A percentile compares a stretch with the other conserved stretches of the same genome.
These are phyloP conservation scores for Nothobranchius furzeri DNA, from an alignment of 2,113 vertebrate genomes.

Conservation along the genomic window DNA sequence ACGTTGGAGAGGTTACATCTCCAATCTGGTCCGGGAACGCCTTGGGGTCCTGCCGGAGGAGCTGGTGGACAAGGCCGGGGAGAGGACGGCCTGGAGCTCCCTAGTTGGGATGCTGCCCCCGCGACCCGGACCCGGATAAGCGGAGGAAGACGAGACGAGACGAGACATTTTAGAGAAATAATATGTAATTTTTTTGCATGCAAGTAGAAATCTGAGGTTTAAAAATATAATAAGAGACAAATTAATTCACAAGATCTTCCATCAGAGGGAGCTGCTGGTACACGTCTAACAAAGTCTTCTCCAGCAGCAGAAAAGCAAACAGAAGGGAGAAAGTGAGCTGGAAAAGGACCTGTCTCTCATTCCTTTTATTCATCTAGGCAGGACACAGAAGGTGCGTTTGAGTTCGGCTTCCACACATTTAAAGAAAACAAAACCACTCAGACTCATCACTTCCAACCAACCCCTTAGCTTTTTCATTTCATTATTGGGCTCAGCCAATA, in stretches of 20 bases:
- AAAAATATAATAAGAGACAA: neutral
- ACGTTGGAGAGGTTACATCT: too few species aligned
- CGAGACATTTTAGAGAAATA: neutral
- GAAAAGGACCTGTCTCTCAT: neutral
- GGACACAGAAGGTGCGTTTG: neutral
- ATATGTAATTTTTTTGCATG: neutral
- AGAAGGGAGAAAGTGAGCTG: neutral
- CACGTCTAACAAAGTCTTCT: neutral
- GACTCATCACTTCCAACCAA: slow-evolving; percentile 15
- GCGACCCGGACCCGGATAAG: too few species aligned
- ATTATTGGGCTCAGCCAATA: neutral
- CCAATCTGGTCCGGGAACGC: too few species aligned
- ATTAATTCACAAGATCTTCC: slow-evolving; percentile 9
- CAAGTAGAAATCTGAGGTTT: neutral
- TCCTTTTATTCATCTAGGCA: neutral
- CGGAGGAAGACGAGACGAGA: too few species aligned
- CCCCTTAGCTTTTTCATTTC: slow-evolving; percentile 18
- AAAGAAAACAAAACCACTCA: too few species aligned
- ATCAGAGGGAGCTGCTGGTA: slow-evolving; percentile 53
- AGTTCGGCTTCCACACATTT: neutral
- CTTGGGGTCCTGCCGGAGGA: too few species aligned
- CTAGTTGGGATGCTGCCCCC: too few species aligned
- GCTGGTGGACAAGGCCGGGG: too few species aligned
- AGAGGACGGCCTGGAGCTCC: too few species aligned
- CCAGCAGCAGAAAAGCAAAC: neutral